Evolutionary conservation across 2,888 invertebrate species (phyloP).

Genomic region (Lasioglossum villosulum): DNA sequence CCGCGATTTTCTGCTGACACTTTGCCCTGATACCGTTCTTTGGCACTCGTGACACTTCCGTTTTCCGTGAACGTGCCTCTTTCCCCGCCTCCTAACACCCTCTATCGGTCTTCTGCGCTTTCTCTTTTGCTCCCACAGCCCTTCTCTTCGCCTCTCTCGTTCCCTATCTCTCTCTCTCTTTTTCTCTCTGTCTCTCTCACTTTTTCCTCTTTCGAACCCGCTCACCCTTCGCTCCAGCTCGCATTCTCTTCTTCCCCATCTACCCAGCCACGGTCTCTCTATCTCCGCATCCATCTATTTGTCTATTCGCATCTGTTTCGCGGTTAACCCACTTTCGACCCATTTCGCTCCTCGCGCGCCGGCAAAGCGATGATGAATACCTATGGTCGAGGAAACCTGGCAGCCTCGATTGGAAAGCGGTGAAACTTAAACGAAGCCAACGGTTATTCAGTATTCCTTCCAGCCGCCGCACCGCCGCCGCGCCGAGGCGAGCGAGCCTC

Average conservation of each 20-base stretch:
- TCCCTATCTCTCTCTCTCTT: neutral
- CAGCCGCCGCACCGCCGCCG: neutral
- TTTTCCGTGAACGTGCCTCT: slow-evolving; percentile 53
- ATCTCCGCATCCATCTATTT: slow-evolving; percentile 35
- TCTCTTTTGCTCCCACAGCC: neutral
- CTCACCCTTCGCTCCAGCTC: neutral
- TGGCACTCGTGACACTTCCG: slow-evolving; percentile 54
- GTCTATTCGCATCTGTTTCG: slow-evolving; percentile 64
- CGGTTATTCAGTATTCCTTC: neutral
- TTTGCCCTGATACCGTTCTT: slow-evolving; percentile 65
- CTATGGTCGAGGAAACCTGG: slow-evolving; percentile 38
- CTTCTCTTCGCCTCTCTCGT: neutral
- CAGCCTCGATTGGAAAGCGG: slow-evolving; percentile 14
- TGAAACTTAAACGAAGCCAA: slow-evolving; percentile 26
- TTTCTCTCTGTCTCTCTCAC: neutral
- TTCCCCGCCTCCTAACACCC: neutral
- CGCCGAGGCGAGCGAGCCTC: neutral
- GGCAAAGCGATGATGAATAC: slow-evolving; percentile 48
- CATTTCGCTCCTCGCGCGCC: slow-evolving; percentile 51
- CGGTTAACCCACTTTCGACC: slow-evolving; percentile 71
- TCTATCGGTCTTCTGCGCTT: neutral
- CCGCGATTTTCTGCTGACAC: slow-evolving; percentile 78
- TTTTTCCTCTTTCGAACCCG: neutral
- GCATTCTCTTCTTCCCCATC: slow-evolving; percentile 16
- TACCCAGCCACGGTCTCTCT: slow-evolving; percentile 12